Evolutionary conservation across 2,113 vertebrate species (phyloP), one percentile per base, ranked within the genome.

Genomic region (Pterocles gutturalis): DNA sequence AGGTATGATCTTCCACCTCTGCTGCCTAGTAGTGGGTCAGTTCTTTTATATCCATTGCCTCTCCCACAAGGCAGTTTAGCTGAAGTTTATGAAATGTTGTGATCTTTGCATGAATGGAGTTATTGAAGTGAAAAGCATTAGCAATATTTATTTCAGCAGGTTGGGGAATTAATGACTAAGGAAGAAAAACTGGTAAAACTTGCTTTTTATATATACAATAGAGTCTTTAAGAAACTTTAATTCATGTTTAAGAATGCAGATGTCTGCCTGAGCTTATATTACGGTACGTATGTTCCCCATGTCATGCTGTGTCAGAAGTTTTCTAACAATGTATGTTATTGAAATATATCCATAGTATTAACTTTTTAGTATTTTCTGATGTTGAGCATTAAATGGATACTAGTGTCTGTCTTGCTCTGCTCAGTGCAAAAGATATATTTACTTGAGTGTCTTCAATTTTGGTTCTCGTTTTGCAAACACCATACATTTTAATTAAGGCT

Each of bases 401-500:
- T 46, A 48, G 15, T 49, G 51, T 64, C 66, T 81, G 69, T 60
- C 61, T 61, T 91, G 21, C 48, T 78, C 9, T 76, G 62, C 62
- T 60, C 25, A 26, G 18, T 89, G 79, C 38, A 83, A 70, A 92
- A 94, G 76, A 69, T 93, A 31, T 84, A 92, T 88, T 91, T 95
- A 71, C 49, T 83, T 76, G 70, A 87, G 36, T 21, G 55, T 93
- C 85, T 90, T 95, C 87, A 93, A 9, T 94, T 96, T 93, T 90
- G 45, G 54, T 72, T 83, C 72, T 65, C 14, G 0, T 92, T 96
- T 96, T 89, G 85, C 89, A 94, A 85, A 93, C 65, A 92, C n/a
- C 38, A 65, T 96, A 70, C 53, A 87, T 91, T 97, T 97, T 95
- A 91, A 96, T 96, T 96, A 94, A 87, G 55, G 58, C 84, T 96